A percentile compares a stretch with the other conserved stretches of the same genome.
Evolutionary conservation across 1,140 invertebrate genomes (phyloP).

Genomic region (Maniola jurtina): DNA sequence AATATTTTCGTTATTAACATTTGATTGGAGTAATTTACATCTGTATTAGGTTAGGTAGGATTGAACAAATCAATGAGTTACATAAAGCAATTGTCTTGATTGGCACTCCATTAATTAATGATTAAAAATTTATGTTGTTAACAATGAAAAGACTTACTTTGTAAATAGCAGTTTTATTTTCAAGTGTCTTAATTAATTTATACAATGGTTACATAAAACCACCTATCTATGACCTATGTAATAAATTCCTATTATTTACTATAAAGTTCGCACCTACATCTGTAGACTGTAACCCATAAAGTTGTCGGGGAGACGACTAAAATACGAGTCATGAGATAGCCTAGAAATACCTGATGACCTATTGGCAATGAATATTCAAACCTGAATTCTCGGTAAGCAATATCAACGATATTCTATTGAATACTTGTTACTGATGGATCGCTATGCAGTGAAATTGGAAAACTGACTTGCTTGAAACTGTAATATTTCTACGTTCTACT

Average conservation of each 20-base stretch:
- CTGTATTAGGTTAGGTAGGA: too few relatives aligned
- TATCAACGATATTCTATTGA: slow-evolving; percentile 41
- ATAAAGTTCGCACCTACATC: slow-evolving; percentile 24
- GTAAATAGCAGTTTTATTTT: too few relatives aligned
- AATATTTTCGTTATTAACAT: slow-evolving; percentile 10
- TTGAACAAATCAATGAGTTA: too few relatives aligned
- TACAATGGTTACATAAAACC: too few relatives aligned
- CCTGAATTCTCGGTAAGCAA: slow-evolving; percentile 38
- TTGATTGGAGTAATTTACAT: too few relatives aligned
- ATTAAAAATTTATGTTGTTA: too few relatives aligned
- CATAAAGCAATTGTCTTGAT: too few relatives aligned
- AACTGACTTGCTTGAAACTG: neutral
- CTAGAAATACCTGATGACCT: slow-evolving; percentile 30
- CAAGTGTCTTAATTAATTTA: too few relatives aligned
- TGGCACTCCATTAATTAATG: too few relatives aligned
- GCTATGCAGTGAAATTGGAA: slow-evolving; percentile 19
- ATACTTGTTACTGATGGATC: slow-evolving; percentile 46
- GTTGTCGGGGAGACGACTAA: slow-evolving; percentile 28
- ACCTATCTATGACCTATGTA: neutral
- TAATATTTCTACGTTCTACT: neutral
- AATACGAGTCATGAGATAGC: slow-evolving; percentile 23
- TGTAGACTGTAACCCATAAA: slow-evolving; percentile 34
- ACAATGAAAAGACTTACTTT: too few relatives aligned
- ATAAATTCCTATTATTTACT: slow-evolving; percentile 23
- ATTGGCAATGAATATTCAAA: slow-evolving; percentile 49